Conservation (phyloP, 2,797 vertebrate species). For the Paratrypauchen microcephalus region DNA sequence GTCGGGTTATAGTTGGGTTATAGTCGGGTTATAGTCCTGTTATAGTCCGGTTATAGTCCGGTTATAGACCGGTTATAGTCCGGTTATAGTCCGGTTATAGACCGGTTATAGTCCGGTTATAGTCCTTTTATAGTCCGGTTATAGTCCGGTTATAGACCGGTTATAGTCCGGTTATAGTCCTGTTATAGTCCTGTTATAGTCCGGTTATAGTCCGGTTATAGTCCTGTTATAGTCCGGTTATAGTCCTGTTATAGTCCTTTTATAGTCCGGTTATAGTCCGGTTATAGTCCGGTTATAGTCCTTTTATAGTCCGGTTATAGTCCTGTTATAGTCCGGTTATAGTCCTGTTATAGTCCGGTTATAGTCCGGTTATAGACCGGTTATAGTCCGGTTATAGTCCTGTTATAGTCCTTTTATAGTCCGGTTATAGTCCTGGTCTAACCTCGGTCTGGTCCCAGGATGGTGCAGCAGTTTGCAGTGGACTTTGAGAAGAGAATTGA, state of each 20-base stretch:
- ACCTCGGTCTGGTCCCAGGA: slow-evolving; percentile 73
- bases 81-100: too few species aligned
- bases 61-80: too few species aligned
- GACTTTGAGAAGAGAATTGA: slow-evolving; percentile 99
- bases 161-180: not conserved
- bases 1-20: slow-evolving; percentile 13
- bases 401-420: not conserved
- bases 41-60: too few species aligned
- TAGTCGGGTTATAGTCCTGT: too few species aligned
- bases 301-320: slow-evolving; percentile 8
- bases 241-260: not conserved
- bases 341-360: not conserved
- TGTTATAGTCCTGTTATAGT: not conserved
- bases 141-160: too few species aligned
- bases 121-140: too few species aligned
- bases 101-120: too few species aligned
- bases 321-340: not conserved
- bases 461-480: slow-evolving; percentile 99
- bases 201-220: slow-evolving; percentile 8
- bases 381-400: not conserved
- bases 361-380: slow-evolving; percentile 4
- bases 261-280: slow-evolving; percentile 5
- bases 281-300: not conserved
- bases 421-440: slow-evolving; percentile 5
- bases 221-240: not conserved